Evolutionary conservation across 2,888 invertebrate genomes (phyloP), one percentile per base, ranked within the genome.

Genomic region (Drosophila longiperda): DNA sequence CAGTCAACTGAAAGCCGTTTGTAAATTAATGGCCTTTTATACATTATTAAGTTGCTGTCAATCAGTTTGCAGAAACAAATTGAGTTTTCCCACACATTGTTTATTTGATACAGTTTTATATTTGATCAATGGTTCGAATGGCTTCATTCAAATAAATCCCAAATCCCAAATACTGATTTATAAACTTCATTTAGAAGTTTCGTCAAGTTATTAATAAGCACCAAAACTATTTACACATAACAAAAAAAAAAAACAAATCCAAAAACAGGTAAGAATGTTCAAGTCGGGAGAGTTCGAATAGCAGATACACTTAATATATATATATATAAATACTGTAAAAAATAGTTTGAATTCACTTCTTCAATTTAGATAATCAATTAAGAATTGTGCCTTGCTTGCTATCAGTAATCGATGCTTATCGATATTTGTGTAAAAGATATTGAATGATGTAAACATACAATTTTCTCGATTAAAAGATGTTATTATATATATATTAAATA

Each of bases 21-120:
- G 26, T 29, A 9, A 55, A 29, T 55, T 36, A 29, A 55, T 38
- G 4, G n/a, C 8, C 7, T 38, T 29, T 38, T n/a, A n/a, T 29
- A n/a, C 29, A 38, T 29, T 15, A 45, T 23, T 45, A 45, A 45
- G 45, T 45, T 45, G 45, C 23, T 23, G 45, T 45, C 45, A 45
- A 45, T 45, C 45, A 15, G 8, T 15, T 23, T 45, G 45, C 45
- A 45, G 8, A 45, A 15, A 4, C 23, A 20, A 23, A 45, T 45
- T 45, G 7, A 23, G 23, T 12, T 20, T 20, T 20, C 2, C 12
- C 12, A 3, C 20, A 45, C 20, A 7, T 23, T 45, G 23, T 23
- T 7, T 23, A 15, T 15, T 15, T 45, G 20, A 15, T 45, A 23
- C 8, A 15, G 15, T 23, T 45, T 45, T 45, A 15, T 45, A 23